Percentiles rank a stretch among this genome's conserved stretches.
Conservation (phyloP, 2,797 vertebrate genomes). For the Lemur catta region DNA sequence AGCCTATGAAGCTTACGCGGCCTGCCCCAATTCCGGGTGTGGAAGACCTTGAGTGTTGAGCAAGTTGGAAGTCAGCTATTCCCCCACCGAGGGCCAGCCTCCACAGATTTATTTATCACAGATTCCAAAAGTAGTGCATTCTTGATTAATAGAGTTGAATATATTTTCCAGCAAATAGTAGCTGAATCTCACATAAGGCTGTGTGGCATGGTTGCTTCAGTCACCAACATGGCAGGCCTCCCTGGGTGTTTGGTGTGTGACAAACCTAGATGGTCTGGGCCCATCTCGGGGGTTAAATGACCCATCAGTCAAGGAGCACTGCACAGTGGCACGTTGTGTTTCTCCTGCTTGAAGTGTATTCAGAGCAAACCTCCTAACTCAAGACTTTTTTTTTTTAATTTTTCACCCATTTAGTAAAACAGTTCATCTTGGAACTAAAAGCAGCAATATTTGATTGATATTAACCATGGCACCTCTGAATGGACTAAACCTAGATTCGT, state of each 20-base stretch:
- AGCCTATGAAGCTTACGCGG: not conserved
- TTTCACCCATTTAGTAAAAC: not conserved
- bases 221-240: not conserved
- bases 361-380: not conserved
- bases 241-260: not conserved
- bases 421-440: not conserved
- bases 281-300: not conserved
- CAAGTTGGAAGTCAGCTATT: not conserved
- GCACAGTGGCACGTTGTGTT: not conserved
- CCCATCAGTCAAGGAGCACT: not conserved
- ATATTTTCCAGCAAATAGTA: not conserved
- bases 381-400: not conserved
- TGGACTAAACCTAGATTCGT: not conserved
- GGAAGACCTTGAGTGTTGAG: not conserved
- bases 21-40: not conserved
- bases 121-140: not conserved
- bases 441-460: not conserved
- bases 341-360: not conserved
- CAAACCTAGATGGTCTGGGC: not conserved
- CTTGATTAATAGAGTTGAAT: not conserved
- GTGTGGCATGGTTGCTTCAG: rapidly evolving
- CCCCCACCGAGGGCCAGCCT: not conserved
- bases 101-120: not conserved
- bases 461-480: not conserved
- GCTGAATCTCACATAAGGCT: not conserved